These are phyloP conservation scores for Ciconia maguari DNA, from an alignment of 2,113 vertebrate genomes.

Conservation along the genomic window DNA sequence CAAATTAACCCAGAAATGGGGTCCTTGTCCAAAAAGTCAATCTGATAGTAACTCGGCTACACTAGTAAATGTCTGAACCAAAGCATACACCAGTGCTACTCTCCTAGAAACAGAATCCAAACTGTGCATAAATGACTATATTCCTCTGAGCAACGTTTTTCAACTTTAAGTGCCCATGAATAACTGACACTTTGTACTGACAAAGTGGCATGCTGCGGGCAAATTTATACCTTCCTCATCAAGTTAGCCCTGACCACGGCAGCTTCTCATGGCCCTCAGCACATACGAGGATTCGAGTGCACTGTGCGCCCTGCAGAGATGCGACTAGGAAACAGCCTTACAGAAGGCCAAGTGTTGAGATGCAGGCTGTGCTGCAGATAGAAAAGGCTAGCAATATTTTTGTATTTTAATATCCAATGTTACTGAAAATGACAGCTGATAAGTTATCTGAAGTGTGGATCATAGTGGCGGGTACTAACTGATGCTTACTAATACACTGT, in stretches of 20 bases:
- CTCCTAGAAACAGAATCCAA: neutral
- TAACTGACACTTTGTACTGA: neutral
- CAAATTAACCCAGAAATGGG: neutral
- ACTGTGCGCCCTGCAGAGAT: neutral
- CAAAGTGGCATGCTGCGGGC: neutral
- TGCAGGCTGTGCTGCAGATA: neutral
- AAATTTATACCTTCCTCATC: neutral
- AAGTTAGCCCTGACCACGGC: neutral
- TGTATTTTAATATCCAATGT: neutral
- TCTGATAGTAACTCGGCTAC: neutral
- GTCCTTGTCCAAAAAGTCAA: neutral
- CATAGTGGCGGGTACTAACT: neutral
- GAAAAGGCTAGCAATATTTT: neutral
- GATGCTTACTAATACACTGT: neutral
- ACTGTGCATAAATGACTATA: neutral
- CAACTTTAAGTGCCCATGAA: neutral
- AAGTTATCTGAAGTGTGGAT: neutral
- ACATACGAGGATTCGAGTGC: neutral
- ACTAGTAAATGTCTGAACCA: neutral
- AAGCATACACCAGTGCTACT: neutral
- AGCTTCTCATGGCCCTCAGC: neutral
- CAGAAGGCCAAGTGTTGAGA: neutral
- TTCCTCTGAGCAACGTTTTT: neutral
- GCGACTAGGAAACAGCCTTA: neutral
- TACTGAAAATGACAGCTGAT: neutral